A percentile compares a stretch with the other conserved stretches of the same genome.
These are phyloP conservation scores for Onychostruthus taczanowskii DNA, from an alignment of 2,113 vertebrate species.

Conservation along the genomic window DNA sequence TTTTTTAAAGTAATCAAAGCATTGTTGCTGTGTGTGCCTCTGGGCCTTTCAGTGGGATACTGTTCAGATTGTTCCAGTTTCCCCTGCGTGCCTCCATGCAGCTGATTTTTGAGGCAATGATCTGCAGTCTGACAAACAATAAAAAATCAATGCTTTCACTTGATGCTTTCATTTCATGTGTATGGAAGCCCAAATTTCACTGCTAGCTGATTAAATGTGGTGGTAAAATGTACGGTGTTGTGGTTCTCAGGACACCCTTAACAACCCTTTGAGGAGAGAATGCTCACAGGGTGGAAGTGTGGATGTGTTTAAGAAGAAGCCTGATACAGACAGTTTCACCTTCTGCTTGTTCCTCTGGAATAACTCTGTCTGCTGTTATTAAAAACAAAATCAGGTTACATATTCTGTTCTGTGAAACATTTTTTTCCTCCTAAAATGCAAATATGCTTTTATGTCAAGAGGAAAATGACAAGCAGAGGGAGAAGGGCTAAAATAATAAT, in stretches of 20 bases:
- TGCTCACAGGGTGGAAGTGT: not conserved
- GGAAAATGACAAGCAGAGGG: not conserved
- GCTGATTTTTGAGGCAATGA: not conserved
- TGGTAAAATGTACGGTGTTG: not conserved
- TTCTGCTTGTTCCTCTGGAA: not conserved
- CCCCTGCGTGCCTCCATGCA: not conserved
- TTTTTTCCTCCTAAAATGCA: not conserved
- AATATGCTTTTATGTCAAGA: not conserved
- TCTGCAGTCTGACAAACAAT: not conserved
- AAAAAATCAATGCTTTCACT: not conserved
- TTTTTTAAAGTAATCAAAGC: not conserved
- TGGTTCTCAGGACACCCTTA: not conserved
- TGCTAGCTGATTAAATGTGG: not conserved
- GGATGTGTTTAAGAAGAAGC: not conserved
- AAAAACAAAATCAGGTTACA: not conserved
- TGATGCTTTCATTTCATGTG: not conserved
- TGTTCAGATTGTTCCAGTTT: not conserved
- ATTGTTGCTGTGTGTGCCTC: not conserved
- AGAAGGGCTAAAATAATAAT: not conserved
- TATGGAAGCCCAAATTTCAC: rapidly evolving
- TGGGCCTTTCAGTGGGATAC: not conserved
- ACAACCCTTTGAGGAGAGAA: not conserved
- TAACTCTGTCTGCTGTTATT: not conserved
- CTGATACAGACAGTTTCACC: not conserved
- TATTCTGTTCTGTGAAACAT: not conserved